These are phyloP conservation scores for Atlantisia rogersi DNA, from an alignment of 2,113 vertebrate species.

Conservation along the genomic window DNA sequence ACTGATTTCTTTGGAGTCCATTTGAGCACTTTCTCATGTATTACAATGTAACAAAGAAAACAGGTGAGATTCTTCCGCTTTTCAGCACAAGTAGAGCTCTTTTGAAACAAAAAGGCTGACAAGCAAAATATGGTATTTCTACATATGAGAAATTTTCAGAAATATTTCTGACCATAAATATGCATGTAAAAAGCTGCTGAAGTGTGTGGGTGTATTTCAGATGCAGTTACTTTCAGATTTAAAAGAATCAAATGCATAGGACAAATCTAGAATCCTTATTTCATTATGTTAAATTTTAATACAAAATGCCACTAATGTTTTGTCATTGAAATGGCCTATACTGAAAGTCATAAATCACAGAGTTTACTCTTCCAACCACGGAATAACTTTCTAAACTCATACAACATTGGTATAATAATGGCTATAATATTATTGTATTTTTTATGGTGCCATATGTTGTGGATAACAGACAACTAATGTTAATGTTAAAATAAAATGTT, in stretches of 20 bases:
- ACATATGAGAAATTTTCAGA: neutral
- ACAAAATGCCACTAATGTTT: neutral
- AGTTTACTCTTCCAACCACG: neutral
- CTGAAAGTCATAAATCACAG: neutral
- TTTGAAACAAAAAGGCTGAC: neutral
- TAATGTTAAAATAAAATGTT: neutral
- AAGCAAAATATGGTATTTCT: neutral
- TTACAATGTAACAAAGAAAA: neutral
- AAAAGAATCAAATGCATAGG: neutral
- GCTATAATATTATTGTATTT: neutral
- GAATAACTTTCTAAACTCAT: neutral
- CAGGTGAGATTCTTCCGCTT: neutral
- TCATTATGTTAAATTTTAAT: neutral
- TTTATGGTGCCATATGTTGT: neutral
- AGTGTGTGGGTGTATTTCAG: neutral
- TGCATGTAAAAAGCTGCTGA: neutral
- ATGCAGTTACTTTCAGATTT: neutral
- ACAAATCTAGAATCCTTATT: neutral
- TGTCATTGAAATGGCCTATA: neutral
- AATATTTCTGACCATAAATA: neutral
- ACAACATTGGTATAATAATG: neutral
- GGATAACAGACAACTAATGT: neutral
- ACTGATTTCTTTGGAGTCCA: neutral
- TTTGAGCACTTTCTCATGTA: neutral
- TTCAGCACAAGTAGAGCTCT: neutral